Evolutionary conservation across 2,888 invertebrate species (phyloP).

Genomic region (Tetranychus piercei): DNA sequence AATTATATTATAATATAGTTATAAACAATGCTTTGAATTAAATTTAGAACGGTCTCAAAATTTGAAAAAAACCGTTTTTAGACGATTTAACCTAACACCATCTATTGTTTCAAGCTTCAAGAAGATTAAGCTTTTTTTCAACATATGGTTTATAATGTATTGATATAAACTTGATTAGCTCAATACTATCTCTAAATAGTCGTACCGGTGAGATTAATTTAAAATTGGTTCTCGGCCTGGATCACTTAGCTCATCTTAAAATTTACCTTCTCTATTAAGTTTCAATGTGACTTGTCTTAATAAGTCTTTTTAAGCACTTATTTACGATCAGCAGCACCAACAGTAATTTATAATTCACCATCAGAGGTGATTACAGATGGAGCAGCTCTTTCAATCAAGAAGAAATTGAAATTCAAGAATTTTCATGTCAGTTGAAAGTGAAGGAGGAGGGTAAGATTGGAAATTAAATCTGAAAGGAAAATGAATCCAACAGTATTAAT

Average conservation of each 20-base stretch:
- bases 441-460: background rate
- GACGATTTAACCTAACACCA: too few species aligned
- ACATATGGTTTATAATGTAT: too few species aligned
- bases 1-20: too few species aligned
- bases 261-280: background rate
- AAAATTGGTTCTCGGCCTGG: background rate
- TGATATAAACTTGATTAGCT: too few species aligned
- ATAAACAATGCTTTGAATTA: too few species aligned
- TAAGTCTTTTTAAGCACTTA: conserved; percentile 16
- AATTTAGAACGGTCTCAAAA: too few species aligned
- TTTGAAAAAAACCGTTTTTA: too few species aligned
- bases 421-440: background rate
- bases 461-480: background rate
- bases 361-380: conserved; percentile 20
- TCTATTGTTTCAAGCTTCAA: too few species aligned
- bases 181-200: background rate
- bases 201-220: conserved; percentile 12
- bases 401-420: too few species aligned
- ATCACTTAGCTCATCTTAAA: background rate
- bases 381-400: conserved; percentile 14
- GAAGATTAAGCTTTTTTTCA: too few species aligned
- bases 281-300: conserved; percentile 5
- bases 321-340: conserved; percentile 19
- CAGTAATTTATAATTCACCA: conserved; percentile 24
- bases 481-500: too few species aligned